Conservation (phyloP, 1,140 invertebrate genomes). For the Panagrolaimus sp. region DNA sequence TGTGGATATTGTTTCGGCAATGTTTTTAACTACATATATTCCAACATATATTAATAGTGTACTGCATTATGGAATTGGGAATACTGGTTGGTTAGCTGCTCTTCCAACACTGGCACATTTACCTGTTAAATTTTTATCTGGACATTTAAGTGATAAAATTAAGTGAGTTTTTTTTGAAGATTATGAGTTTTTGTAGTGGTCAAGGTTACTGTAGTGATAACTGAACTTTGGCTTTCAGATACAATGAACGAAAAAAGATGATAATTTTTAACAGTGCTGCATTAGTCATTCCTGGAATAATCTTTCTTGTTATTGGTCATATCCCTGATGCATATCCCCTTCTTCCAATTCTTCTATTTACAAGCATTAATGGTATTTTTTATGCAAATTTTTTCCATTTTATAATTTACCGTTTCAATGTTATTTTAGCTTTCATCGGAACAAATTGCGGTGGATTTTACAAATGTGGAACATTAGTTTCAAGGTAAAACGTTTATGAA, state of each 20-base stretch:
- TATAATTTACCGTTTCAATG: not conserved
- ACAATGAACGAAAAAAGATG: not conserved
- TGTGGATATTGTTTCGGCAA: constrained; percentile 8
- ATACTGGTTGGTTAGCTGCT: constrained; percentile 16
- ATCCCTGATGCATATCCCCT: too few species aligned
- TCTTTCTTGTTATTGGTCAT: not conserved
- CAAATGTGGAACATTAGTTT: constrained; percentile 27
- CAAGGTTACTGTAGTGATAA: too few species aligned
- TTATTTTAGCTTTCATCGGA: constrained; percentile 18
- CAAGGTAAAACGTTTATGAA: constrained; percentile 19
- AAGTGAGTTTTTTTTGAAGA: constrained; percentile 18
- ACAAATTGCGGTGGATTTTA: constrained; percentile 18
- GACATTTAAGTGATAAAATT: constrained; percentile 22
- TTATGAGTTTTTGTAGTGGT: too few species aligned
- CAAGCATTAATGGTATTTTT: not conserved
- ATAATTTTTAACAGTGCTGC: not conserved
- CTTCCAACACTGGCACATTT: constrained; percentile 5
- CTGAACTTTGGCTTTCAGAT: not conserved
- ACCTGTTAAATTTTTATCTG: constrained; percentile 15
- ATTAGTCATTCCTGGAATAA: not conserved
- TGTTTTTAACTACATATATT: constrained; percentile 21
- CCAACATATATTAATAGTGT: constrained; percentile 21
- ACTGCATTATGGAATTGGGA: constrained; percentile 17
- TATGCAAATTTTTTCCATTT: not conserved
- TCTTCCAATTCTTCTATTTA: too few species aligned